Conservation (phyloP, 2,113 vertebrate genomes). For the Gadus macrocephalus region DNA sequence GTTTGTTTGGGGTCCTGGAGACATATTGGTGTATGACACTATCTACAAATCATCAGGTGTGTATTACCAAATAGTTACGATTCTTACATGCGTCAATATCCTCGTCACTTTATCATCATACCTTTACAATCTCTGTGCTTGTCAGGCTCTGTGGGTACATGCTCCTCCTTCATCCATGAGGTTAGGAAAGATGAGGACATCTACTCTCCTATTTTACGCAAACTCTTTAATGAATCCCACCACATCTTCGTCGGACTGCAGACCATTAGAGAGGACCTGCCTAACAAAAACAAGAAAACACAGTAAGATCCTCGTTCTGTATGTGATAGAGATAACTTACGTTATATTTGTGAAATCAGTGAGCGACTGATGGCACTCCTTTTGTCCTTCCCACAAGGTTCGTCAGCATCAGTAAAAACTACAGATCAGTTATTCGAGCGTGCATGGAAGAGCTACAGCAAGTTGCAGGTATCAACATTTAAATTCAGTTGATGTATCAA, state of each 20-base stretch:
- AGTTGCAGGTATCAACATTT: conserved; percentile 69
- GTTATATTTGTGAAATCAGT: not conserved
- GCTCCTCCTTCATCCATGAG: conserved; percentile 71
- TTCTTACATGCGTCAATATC: too few species aligned
- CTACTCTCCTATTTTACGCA: conserved; percentile 87
- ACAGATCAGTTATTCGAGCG: conserved; percentile 91
- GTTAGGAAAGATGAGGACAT: conserved; percentile 86
- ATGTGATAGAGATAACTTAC: not conserved
- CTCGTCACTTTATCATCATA: not conserved
- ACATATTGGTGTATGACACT: conserved; percentile 87
- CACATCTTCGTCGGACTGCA: conserved; percentile 93
- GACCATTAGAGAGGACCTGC: conserved; percentile 80
- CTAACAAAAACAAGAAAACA: conserved; percentile 79
- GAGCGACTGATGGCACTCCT: too few species aligned
- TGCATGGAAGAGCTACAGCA: conserved; percentile 95
- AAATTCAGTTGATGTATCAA: too few species aligned
- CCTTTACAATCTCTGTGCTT: not conserved
- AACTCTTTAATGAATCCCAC: conserved; percentile 97
- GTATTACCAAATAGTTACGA: not conserved
- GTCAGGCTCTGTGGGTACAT: conserved; percentile 42
- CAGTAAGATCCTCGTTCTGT: conserved; percentile 59
- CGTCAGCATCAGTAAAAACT: conserved; percentile 94
- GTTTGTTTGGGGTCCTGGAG: conserved; percentile 91
- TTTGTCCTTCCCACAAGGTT: conserved; percentile 71
- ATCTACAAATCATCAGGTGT: conserved; percentile 73